phyloP scores from a whole-genome alignment of 2,797 vertebrate genomes.

The Buceros bicornis region DNA sequence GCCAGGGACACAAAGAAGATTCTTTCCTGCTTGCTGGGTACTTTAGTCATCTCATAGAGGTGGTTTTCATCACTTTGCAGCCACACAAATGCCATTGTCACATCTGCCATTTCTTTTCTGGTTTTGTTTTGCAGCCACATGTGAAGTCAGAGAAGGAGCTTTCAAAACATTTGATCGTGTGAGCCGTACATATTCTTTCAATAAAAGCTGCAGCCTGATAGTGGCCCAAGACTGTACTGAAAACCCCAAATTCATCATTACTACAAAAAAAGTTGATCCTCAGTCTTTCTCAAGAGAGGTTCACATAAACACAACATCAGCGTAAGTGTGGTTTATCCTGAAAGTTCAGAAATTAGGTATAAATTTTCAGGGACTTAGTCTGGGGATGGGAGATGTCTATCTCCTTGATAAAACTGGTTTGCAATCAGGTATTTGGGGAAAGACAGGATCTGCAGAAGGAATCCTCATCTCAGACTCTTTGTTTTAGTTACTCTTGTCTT shows the following conservation, averaged over 20 bases:
- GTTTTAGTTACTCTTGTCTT: not conserved
- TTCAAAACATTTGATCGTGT: slow-evolving; percentile 61
- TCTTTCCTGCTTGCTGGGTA: not conserved
- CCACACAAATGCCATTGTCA: not conserved
- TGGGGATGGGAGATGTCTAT: not conserved
- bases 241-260: slow-evolving; percentile 61
- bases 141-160: slow-evolving; percentile 38
- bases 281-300: slow-evolving; percentile 49
- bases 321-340: slow-evolving; percentile 49
- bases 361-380: not conserved
- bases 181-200: slow-evolving; percentile 45
- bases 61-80: not conserved
- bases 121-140: slow-evolving; percentile 59
- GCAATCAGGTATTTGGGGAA: not conserved
- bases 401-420: not conserved
- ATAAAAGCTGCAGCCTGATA: slow-evolving; percentile 57
- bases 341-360: not conserved
- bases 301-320: slow-evolving; percentile 51
- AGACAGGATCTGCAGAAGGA: not conserved
- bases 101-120: not conserved
- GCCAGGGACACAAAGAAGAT: not conserved
- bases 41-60: not conserved
- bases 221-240: slow-evolving; percentile 69
- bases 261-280: slow-evolving; percentile 23
- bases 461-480: not conserved